Base-by-base conservation (phyloP, 1,140 invertebrate genomes). In the Trichomalopsis sarcophagae region DNA sequence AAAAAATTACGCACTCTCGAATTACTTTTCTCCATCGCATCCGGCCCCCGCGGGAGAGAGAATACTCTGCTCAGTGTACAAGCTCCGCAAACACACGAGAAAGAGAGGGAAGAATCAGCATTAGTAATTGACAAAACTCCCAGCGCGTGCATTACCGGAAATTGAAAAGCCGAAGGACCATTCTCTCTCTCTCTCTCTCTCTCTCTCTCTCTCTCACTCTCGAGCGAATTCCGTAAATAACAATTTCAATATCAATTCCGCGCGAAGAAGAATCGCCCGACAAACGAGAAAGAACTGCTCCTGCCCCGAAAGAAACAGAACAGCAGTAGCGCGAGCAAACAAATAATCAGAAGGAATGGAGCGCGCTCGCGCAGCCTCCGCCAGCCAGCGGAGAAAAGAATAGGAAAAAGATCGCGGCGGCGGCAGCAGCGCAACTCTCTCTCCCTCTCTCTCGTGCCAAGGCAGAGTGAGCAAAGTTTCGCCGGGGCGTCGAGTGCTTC, bases 291-390 rank as follows among this genome's bases (percentile, higher is more conserved):
- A 33, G 62, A 71, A 50, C 40, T 23, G 75, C 3, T 30, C 13
- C 40, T 40, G 44, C 13, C 40, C 9, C 75, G 47, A 77, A 40
- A 40, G 77, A 79, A 33, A 68, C 50, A 36, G 21, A 66, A 30
- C 73, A 30, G 21, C 27, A 2, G 40, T 9, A 44, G 21, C 7
- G 73, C 81, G 74, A 62, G 68, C 68, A n/a, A 36, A 74, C 77
- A 81, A 85, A 85, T 85, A 85, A 85, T 85, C 84, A 76, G 71
- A 81, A 81, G 73, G 78, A 81, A 85, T 76, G 23, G 73, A 36
- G 21, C 6, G 75, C 13, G 23, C 44, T 7, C 7, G 74, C 21
- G 40, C 21, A 23, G 73, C 21, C 73, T 36, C n/a, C 44, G 23
- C 9, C 21, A 55, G 76, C 33, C 21, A 55, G 76, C 33, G 10